These are phyloP conservation scores for Emys orbicularis DNA, from an alignment of 2,797 vertebrate species.

Conservation along the genomic window DNA sequence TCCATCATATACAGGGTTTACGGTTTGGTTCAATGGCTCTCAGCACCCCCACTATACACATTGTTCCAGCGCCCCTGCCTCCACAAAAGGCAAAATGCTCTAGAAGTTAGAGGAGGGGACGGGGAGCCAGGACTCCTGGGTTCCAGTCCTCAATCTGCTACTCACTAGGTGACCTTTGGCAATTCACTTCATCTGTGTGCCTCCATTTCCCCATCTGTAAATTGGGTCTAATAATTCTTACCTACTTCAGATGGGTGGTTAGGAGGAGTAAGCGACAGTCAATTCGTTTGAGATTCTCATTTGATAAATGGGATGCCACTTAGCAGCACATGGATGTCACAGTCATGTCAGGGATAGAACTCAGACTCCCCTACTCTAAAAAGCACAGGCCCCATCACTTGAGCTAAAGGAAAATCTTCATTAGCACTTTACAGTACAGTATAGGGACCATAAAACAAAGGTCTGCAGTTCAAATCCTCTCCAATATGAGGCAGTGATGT, in stretches of 20 bases:
- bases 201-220: neutral
- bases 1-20: too few relatives aligned
- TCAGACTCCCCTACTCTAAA: neutral
- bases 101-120: neutral
- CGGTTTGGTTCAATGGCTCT: too few relatives aligned
- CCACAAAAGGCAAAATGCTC: neutral
- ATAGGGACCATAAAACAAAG: neutral
- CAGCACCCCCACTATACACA: too few relatives aligned
- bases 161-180: neutral
- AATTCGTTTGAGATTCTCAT: accelerated
- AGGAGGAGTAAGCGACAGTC: accelerated
- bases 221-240: accelerated
- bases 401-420: neutral
- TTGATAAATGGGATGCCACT: accelerated
- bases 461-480: neutral
- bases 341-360: neutral
- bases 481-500: accelerated
- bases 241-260: neutral
- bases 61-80: too few relatives aligned
- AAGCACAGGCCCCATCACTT: neutral
- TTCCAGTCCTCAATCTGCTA: neutral
- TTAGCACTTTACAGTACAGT: neutral
- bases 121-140: neutral
- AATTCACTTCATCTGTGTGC: neutral
- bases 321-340: neutral